Evolutionary conservation across 2,113 vertebrate species (phyloP).

Genomic region (Lucifuga dentata): DNA sequence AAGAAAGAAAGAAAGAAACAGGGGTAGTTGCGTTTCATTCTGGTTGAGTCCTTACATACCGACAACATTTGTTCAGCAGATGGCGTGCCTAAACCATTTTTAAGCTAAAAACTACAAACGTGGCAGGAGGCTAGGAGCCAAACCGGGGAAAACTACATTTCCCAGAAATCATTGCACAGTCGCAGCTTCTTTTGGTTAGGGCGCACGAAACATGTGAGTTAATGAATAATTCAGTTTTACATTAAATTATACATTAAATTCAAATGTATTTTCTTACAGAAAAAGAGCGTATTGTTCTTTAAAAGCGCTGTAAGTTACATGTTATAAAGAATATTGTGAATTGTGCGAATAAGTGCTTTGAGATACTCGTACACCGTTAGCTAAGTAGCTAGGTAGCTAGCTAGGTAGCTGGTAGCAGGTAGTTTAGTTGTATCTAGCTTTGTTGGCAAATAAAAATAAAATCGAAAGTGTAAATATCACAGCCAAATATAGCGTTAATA

Average conservation of each 20-base stretch:
- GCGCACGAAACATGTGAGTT: conserved; percentile 30
- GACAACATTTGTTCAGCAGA: conserved; percentile 5
- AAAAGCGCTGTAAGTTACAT: accelerated
- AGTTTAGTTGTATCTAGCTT: too few relatives aligned
- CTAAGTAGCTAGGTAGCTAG: conserved; percentile 10
- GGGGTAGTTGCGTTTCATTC: too few relatives aligned
- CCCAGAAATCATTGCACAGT: conserved; percentile 36
- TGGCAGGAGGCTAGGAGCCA: too few relatives aligned
- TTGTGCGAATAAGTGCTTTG: not conserved
- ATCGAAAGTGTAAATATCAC: too few relatives aligned
- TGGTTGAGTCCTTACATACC: too few relatives aligned
- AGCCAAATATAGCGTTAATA: too few relatives aligned
- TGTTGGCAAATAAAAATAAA: too few relatives aligned
- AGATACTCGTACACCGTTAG: not conserved
- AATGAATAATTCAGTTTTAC: accelerated
- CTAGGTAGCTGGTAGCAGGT: too few relatives aligned
- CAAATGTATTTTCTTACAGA: accelerated
- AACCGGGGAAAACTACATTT: conserved; percentile 54
- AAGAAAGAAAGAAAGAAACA: too few relatives aligned
- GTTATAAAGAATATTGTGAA: accelerated
- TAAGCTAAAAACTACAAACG: too few relatives aligned
- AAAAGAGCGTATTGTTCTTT: accelerated
- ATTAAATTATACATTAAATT: not conserved
- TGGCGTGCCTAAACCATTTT: not conserved
- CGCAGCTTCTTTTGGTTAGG: not conserved